Evolutionary conservation across 92 coral and sea anemone species (phyloP).

Genomic region (Porites divaricata): DNA sequence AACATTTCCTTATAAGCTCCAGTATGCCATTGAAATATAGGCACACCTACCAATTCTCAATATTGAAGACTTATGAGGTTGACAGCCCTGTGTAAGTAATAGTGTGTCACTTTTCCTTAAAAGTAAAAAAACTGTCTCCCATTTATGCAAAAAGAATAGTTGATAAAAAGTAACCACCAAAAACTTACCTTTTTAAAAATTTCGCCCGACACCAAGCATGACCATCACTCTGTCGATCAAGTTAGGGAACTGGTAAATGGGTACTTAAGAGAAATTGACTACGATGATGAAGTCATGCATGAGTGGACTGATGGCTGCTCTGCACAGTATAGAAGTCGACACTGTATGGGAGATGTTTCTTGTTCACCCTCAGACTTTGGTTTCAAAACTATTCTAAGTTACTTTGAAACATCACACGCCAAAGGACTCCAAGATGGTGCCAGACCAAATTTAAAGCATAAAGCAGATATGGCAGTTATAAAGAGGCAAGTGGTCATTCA

Average conservation of each 20-base stretch:
- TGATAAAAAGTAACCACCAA: too few species aligned
- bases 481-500: slow-evolving; percentile 46
- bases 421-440: slow-evolving; percentile 55
- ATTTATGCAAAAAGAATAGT: too few species aligned
- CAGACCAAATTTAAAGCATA: slow-evolving; percentile 44
- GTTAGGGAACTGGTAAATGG: slow-evolving; percentile 25
- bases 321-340: slow-evolving; percentile 62
- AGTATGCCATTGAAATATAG: too few species aligned
- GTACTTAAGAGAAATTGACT: slow-evolving; percentile 55
- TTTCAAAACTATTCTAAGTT: slow-evolving; percentile 51
- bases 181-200: slow-evolving; percentile 43
- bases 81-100: too few species aligned
- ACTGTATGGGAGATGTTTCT: slow-evolving; percentile 67
- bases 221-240: slow-evolving; percentile 59
- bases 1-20: too few species aligned
- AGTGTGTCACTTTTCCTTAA: too few species aligned
- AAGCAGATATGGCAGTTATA: slow-evolving; percentile 50
- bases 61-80: too few species aligned
- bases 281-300: slow-evolving; percentile 25
- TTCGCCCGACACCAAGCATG: slow-evolving; percentile 51
- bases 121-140: too few species aligned
- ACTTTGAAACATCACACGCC: slow-evolving; percentile 49
- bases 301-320: slow-evolving; percentile 69
- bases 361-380: slow-evolving; percentile 52
- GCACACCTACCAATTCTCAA: too few species aligned